Evolutionary conservation across 2,113 vertebrate genomes (phyloP).

Genomic region (Potamarius usumacintae): DNA sequence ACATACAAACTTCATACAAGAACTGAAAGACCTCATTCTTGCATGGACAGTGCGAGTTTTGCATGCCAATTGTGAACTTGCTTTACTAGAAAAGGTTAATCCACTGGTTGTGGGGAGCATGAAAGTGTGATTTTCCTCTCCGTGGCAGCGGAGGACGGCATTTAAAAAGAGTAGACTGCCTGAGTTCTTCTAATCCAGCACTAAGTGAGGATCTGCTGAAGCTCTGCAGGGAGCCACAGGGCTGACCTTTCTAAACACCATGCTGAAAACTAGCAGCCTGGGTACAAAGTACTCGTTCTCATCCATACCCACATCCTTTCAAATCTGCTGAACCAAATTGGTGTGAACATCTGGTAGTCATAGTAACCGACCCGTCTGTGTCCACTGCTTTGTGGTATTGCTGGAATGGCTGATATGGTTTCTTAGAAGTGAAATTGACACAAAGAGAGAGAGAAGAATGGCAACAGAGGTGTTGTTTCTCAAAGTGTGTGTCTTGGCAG

Average conservation of each 20-base stretch:
- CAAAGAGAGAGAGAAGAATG: slow-evolving; percentile 11
- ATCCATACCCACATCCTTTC: slow-evolving; percentile 25
- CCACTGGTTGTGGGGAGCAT: not conserved
- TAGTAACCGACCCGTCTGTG: slow-evolving; percentile 48
- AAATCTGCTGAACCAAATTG: slow-evolving; percentile 5
- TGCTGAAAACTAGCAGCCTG: slow-evolving; percentile 13
- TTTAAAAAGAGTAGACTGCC: slow-evolving; percentile 21
- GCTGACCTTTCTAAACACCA: slow-evolving; percentile 47
- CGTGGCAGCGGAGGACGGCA: slow-evolving; percentile 14
- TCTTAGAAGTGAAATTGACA: slow-evolving; percentile 24
- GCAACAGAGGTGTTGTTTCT: slow-evolving; percentile 41
- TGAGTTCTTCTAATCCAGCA: slow-evolving; percentile 21
- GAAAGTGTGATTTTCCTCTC: not conserved
- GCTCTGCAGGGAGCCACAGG: slow-evolving; percentile 28
- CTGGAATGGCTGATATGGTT: slow-evolving; percentile 41
- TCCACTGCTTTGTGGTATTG: slow-evolving; percentile 36
- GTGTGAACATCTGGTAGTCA: slow-evolving; percentile 46
- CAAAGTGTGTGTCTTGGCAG: slow-evolving; percentile 13
- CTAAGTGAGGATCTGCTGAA: slow-evolving; percentile 15
- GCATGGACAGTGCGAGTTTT: not conserved
- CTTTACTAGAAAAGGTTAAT: slow-evolving; percentile 20
- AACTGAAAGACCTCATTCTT: not conserved
- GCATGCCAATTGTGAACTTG: not conserved
- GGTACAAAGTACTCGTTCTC: slow-evolving; percentile 5
- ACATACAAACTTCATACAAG: not conserved